These are phyloP conservation scores for Drosophila quinaria DNA, from an alignment of 2,888 invertebrate genomes.

Conservation along the genomic window DNA sequence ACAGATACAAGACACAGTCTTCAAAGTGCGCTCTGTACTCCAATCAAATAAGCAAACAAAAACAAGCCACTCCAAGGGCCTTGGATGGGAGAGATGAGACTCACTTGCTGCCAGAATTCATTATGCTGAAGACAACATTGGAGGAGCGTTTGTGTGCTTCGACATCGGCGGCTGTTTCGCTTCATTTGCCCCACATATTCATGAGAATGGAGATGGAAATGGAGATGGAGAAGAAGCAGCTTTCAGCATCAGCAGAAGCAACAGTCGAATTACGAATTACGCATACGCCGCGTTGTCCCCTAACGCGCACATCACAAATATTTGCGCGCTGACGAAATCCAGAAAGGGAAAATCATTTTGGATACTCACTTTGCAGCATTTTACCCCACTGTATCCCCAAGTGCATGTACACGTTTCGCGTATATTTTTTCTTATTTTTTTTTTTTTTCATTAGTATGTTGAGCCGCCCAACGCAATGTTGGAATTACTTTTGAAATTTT, in stretches of 20 bases:
- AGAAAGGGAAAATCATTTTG: constrained; percentile 22
- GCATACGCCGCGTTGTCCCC: constrained; percentile 64
- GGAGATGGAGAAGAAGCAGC: constrained; percentile 20
- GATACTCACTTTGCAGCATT: constrained; percentile 20
- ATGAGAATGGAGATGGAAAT: constrained; percentile 41
- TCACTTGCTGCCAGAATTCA: constrained; percentile 54
- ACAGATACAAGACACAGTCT: constrained; percentile 39
- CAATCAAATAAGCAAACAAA: constrained; percentile 69
- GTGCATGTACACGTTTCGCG: constrained; percentile 39
- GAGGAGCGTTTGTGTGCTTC: not conserved
- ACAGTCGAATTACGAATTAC: constrained; percentile 53
- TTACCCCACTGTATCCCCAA: constrained; percentile 29
- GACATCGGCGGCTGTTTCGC: constrained; percentile 33
- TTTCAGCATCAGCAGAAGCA: constrained; percentile 28
- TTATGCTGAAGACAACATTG: constrained; percentile 39
- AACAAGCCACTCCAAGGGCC: constrained; percentile 28
- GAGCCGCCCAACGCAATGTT: constrained; percentile 48
- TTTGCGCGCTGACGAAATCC: not conserved
- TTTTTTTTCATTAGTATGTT: constrained; percentile 46
- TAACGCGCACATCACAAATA: constrained; percentile 42
- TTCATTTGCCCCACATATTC: constrained; percentile 60
- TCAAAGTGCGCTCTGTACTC: constrained; percentile 38
- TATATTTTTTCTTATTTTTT: constrained; percentile 16
- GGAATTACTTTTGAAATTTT: constrained; percentile 72
- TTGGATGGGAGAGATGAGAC: constrained; percentile 11